Conservation (phyloP, 1,140 invertebrate genomes). For the Trissolcus basalis region DNA sequence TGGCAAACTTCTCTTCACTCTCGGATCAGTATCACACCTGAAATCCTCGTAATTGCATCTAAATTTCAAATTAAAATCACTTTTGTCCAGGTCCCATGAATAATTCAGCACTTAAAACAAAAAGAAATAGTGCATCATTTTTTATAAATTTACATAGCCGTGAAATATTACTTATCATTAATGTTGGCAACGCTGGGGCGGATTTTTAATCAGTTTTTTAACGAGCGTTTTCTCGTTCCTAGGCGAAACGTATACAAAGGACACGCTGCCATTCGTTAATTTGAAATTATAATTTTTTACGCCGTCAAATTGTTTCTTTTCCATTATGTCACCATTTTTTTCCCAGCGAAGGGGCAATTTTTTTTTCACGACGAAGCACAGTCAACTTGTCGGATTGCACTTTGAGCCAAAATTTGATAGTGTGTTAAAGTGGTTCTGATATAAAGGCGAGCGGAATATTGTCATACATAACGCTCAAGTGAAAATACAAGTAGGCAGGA, state of each 20-base stretch:
- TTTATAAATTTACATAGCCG: conserved; percentile 32
- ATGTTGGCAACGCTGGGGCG: conserved; percentile 1
- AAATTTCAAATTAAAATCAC: conserved; percentile 48
- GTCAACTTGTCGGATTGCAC: conserved; percentile 10
- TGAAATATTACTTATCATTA: conserved; percentile 26
- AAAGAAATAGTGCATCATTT: conserved; percentile 32
- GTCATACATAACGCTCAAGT: conserved; percentile 44
- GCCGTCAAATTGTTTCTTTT: not conserved
- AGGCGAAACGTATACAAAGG: not conserved
- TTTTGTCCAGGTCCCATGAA: conserved; percentile 27
- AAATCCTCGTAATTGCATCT: conserved; percentile 43
- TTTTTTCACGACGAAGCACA: conserved; percentile 10
- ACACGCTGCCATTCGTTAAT: not conserved
- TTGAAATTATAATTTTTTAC: not conserved
- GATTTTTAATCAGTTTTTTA: conserved; percentile 6
- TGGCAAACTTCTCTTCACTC: conserved; percentile 16
- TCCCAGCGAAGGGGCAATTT: not conserved
- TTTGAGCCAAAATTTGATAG: conserved; percentile 37
- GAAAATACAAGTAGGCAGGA: conserved; percentile 54
- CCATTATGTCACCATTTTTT: not conserved
- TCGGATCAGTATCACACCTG: conserved; percentile 28
- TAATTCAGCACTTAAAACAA: conserved; percentile 29
- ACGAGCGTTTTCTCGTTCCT: not conserved
- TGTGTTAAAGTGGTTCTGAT: conserved; percentile 46
- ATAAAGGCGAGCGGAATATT: conserved; percentile 44